Base-by-base conservation (phyloP, 1,140 invertebrate species). In the Drosophila saltans region DNA sequence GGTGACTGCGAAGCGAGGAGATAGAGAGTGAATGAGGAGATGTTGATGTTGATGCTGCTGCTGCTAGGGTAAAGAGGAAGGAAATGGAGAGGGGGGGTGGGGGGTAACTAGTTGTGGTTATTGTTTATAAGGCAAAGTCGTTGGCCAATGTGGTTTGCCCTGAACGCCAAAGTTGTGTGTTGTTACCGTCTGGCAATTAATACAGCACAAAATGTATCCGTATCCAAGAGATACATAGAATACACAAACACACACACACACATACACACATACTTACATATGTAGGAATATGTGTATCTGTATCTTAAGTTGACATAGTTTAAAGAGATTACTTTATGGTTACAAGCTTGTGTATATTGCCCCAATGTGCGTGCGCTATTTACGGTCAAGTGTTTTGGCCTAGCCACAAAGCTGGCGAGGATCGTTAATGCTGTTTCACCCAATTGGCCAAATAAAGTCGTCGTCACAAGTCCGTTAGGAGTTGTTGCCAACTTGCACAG, bases 361-460 rank as follows among this genome's bases (percentile, higher is more conserved):
- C 57, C 45, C 52, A 30, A 52, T 71, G 73, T 43, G 63, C 62
- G 63, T 55, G 73, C 74, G 80, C 83, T 88, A 88, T 88, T 88
- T 89, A 83, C 84, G 80, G 80, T 89, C 80, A 88, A 88, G 83
- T 89, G 83, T 80, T 79, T 62, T 62, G 64, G 62, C 75, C 66
- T 89, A 71, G 48, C 58, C 62, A 52, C 16, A 36, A 36, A 1
- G 6, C 6, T 36, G 33, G 45, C 16, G 16, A 52, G n/a, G 36
- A 62, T 21, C n/a, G 16, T 59, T 39, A 16, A 45, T 58, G 40
- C 9, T 9, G 61, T 80, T 82, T 86, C 83, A 88, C 83, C 83
- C 83, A 88, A 89, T 88, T 88, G 84, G 83, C 83, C 83, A 88
- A 88, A 88, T 88, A 88, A 80, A 72, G 69, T 55, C 69, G 56